phyloP scores from a whole-genome alignment of 30 jellyfish, hydroid and myxozoan species.

The Cassiopea andromeda region DNA sequence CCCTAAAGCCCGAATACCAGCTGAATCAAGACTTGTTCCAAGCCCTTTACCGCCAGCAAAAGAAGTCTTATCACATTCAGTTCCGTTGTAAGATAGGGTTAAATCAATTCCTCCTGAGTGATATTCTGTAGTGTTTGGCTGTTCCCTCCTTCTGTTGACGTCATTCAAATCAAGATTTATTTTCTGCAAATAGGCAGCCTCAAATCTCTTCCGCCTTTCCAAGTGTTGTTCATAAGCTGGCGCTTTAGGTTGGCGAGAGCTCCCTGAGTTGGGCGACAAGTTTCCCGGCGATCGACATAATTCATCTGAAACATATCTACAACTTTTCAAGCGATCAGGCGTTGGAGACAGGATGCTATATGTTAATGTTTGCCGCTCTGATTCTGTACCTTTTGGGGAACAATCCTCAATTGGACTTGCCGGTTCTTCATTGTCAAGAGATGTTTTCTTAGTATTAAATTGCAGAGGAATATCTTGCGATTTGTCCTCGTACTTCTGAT shows the following conservation, averaged over 20 bases:
- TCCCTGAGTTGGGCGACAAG: conserved; percentile 53
- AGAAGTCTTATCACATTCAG: conserved; percentile 7
- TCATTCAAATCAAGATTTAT: conserved; percentile 35
- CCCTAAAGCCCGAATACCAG: conserved; percentile 23
- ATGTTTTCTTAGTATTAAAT: neutral
- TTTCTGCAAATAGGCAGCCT: conserved; percentile 46
- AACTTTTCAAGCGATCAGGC: conserved; percentile 44
- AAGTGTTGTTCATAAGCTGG: conserved; percentile 92
- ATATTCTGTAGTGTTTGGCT: neutral
- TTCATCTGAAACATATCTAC: conserved; percentile 39
- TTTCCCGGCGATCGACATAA: conserved; percentile 67
- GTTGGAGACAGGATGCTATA: conserved; percentile 16
- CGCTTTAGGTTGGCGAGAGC: conserved; percentile 88
- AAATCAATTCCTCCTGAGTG: neutral
- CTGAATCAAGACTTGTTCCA: conserved; percentile 53
- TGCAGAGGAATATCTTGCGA: neutral
- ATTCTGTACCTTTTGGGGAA: neutral
- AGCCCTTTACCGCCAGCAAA: neutral
- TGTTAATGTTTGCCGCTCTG: conserved; percentile 41
- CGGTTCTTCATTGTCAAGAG: neutral
- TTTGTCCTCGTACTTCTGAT: conserved; percentile 23
- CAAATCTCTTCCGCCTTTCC: conserved; percentile 81
- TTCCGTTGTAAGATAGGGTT: conserved; percentile 36
- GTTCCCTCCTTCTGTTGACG: neutral
- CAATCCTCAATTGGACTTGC: neutral